phyloP scores from a whole-genome alignment of 2,888 invertebrate species.

The Aspidiotus destructor region DNA sequence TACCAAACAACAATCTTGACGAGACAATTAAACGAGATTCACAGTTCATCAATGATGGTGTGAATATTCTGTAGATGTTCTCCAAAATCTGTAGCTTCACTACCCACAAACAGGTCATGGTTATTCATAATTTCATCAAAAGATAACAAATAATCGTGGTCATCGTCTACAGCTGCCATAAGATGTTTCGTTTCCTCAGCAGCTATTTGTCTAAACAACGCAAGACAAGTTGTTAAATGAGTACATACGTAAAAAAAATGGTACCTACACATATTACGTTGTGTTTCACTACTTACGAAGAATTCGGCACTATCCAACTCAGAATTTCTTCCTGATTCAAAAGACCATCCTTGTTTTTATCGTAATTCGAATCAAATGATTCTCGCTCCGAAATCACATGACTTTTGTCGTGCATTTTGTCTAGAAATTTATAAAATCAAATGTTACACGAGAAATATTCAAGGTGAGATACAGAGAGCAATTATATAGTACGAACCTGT shows the following conservation, averaged over 20 bases:
- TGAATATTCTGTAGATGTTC: slow-evolving; percentile 72
- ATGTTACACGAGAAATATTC: too few relatives aligned
- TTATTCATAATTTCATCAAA: slow-evolving; percentile 73
- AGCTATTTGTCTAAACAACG: slow-evolving; percentile 63
- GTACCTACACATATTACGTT: too few relatives aligned
- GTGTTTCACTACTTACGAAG: slow-evolving; percentile 13
- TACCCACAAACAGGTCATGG: slow-evolving; percentile 83
- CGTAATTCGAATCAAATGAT: slow-evolving; percentile 79
- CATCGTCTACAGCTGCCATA: slow-evolving; percentile 73
- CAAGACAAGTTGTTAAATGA: neutral
- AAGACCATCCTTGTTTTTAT: slow-evolving; percentile 68
- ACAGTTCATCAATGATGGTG: slow-evolving; percentile 70
- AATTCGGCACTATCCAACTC: slow-evolving; percentile 21
- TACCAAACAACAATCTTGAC: too few relatives aligned
- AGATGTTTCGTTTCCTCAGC: slow-evolving; percentile 83
- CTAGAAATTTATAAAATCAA: slow-evolving; percentile 40
- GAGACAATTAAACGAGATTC: neutral
- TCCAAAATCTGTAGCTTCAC: slow-evolving; percentile 82
- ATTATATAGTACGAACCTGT: slow-evolving; percentile 45
- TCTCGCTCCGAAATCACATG: slow-evolving; percentile 64
- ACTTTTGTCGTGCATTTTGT: slow-evolving; percentile 59
- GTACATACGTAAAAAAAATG: neutral
- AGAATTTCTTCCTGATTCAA: slow-evolving; percentile 57
- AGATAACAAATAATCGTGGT: slow-evolving; percentile 67
- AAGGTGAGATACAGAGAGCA: neutral